These are phyloP conservation scores for Drosophila baimaii DNA, from an alignment of 1,140 invertebrate genomes.

Conservation along the genomic window DNA sequence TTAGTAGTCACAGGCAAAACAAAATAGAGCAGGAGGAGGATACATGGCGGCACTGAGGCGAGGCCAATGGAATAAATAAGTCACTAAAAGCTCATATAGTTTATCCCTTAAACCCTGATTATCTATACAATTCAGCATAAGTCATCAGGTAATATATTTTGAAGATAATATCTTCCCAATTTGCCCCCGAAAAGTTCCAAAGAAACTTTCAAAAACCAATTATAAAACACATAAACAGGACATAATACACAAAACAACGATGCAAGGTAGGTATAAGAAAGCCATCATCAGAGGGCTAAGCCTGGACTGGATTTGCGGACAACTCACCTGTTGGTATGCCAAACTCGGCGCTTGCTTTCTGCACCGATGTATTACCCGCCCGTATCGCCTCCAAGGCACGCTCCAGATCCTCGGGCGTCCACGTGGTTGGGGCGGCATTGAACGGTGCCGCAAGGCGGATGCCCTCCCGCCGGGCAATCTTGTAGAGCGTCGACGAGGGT, in stretches of 20 bases:
- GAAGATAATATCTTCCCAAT: background rate
- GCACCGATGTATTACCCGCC: slow-evolving; percentile 92
- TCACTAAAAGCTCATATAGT: no score
- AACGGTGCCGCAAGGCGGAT: slow-evolving; percentile 94
- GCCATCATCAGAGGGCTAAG: no score
- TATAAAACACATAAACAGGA: background rate
- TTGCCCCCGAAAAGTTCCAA: background rate
- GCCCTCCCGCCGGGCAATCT: slow-evolving; percentile 94
- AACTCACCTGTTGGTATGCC: slow-evolving; percentile 90
- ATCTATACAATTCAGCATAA: background rate
- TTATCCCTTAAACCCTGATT: background rate
- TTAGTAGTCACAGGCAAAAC: slow-evolving; percentile 21
- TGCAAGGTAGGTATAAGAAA: background rate
- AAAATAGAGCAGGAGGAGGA: background rate
- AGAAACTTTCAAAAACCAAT: background rate
- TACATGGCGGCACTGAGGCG: background rate
- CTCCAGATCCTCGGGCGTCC: slow-evolving; percentile 92
- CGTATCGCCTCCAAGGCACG: slow-evolving; percentile 93
- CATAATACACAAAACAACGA: background rate
- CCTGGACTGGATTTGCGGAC: slow-evolving; percentile 14
- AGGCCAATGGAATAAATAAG: background rate
- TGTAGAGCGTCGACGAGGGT: slow-evolving; percentile 94
- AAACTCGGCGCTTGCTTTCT: slow-evolving; percentile 92
- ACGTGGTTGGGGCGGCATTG: slow-evolving; percentile 95
- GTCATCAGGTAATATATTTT: no score